These are phyloP conservation scores for Steinernema khuongi DNA, from an alignment of 1,140 invertebrate genomes.

Conservation along the genomic window DNA sequence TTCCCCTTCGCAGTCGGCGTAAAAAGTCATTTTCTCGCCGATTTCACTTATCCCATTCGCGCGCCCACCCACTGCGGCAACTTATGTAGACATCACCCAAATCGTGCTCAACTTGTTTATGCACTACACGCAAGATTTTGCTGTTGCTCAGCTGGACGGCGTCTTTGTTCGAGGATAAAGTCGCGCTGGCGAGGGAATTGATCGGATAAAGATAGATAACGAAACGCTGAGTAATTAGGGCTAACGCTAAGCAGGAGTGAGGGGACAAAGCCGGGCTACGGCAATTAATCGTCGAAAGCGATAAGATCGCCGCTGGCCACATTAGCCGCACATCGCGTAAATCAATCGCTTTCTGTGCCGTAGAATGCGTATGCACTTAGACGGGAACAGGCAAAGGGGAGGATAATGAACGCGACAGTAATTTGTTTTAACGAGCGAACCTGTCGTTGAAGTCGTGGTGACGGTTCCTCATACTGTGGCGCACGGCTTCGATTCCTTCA, in stretches of 20 bases:
- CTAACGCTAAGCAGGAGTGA: background rate
- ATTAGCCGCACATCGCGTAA: slow-evolving; percentile 15
- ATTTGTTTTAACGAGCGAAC: background rate
- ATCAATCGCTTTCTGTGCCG: background rate
- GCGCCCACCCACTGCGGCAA: background rate
- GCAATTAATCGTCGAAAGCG: slow-evolving; percentile 16
- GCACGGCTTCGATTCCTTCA: slow-evolving; percentile 6
- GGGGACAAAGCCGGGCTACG: background rate
- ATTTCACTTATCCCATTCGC: background rate
- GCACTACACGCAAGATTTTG: background rate
- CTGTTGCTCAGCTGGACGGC: background rate
- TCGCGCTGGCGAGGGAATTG: too few species aligned
- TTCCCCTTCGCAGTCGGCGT: background rate
- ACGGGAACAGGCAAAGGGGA: background rate
- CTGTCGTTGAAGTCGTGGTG: slow-evolving; percentile 13
- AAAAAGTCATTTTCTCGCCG: slow-evolving; percentile 15
- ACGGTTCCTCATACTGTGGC: slow-evolving; percentile 5
- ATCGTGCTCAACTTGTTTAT: slow-evolving; percentile 4
- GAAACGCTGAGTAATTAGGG: slow-evolving; percentile 7
- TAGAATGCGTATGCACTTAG: background rate
- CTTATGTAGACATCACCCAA: background rate
- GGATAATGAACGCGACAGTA: background rate
- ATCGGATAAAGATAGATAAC: slow-evolving; percentile 1
- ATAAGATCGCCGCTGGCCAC: slow-evolving; percentile 16
- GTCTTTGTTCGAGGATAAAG: too few species aligned